Evolutionary conservation across 2,113 vertebrate species (phyloP), one percentile per base, ranked within the genome.

Genomic region (Salminus brasiliensis): DNA sequence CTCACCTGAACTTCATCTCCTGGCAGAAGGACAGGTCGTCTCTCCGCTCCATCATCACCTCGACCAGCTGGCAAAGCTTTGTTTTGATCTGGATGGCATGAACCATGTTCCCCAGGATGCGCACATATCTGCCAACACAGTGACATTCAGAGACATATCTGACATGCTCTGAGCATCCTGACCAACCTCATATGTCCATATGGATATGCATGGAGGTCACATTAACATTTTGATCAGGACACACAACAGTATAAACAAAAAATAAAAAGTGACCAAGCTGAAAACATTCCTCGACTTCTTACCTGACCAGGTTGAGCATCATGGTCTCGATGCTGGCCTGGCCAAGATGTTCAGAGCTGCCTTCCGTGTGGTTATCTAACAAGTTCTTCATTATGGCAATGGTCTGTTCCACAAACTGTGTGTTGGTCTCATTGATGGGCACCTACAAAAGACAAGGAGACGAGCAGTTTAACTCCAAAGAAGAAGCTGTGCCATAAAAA

Each of bases 311-410:
- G 85, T 99, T 99, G 59, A 99, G 91, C 97, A 99, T 99, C 97
- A 99, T 99, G 69, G 96, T 97, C 91, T 99, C 97, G 72, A 99
- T 98, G 91, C 97, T 99, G n/a, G 96, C 97, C 91, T 98, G 96
- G 0, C 97, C 97, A 2, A 99, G 90, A 82, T 99, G 97, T 73
- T 99, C 97, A 0, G 97, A 97, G 89, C 97, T 99, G 75, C 96
- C 97, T 84, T 99, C 97, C 0, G 96, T 97, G 79, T 97, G 96
- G 90, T 96, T 99, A 88, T 99, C 97, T 13, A 99, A 90, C 70
- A 99, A 90, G 84, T 99, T 99, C 91, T 98, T 99, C 96, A 99
- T 96, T 87, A 99, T 99, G 68, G 97, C 96, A 78, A 99, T 99
- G 49, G 96, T 99, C 89, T 99, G 97, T 86, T 98, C 97, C 86